Base-by-base conservation (phyloP, 2,888 invertebrate genomes). In the Bhutanitis thaidina region DNA sequence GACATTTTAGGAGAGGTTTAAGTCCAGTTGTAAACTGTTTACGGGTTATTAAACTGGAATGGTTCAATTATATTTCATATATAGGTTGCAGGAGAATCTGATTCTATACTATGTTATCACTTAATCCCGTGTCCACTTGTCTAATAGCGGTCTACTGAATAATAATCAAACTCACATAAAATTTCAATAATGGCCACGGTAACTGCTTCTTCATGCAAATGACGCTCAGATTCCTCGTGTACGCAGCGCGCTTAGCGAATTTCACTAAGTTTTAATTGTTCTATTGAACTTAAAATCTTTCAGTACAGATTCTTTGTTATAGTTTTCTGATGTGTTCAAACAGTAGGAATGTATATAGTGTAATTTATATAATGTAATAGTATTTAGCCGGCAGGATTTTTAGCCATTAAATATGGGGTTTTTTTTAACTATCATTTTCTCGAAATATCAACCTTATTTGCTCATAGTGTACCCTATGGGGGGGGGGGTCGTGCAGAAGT, bases 121-220 rank as follows among this genome's bases (percentile, higher is more conserved):
- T 56, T 66, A 75, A 79, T 74, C 77, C 73, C 77, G 61, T 86
- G 87, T 87, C 88, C 86, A 86, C 77, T 80, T 60, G 67, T 77
- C 80, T 83, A 86, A 85, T 82, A 84, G 84, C 80, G 87, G 88
- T 86, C 86, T 86, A 82, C 84, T 87, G 86, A 88, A 88, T 87
- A 86, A 86, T 86, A 87, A 88, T 88, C 80, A 84, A 85, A 86
- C 80, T 82, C 80, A 76, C 85, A 85, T 88, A 88, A 88, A 89
- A 89, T 89, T 88, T 87, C 88, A 89, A 89, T 88, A 88, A 87
- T 77, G 79, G 74, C 77, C 45, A 47, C 61, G 71, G 64, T 84
- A 89, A 88, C 83, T 75, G 83, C 80, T 54, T 69, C 65, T 50
- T 53, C 62, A 89, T 89, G 86, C 83, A 86, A 89, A 89, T 89